A percentile compares a stretch with the other conserved stretches of the same genome.
These are phyloP conservation scores for Columba guinea DNA, from an alignment of 2,797 vertebrate species.

Conservation along the genomic window DNA sequence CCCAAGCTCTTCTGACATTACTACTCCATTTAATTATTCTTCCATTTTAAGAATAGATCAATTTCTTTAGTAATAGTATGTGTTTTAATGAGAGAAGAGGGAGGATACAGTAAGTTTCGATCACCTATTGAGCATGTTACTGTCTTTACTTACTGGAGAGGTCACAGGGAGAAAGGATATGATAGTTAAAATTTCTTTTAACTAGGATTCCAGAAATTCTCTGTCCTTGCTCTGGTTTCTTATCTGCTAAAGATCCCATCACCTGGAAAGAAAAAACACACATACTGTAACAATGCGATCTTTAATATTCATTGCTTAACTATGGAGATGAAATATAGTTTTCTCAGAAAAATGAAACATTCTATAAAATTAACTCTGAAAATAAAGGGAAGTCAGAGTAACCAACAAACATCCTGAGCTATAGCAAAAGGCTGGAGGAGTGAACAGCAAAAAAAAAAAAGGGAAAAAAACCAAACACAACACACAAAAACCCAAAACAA, in stretches of 20 bases:
- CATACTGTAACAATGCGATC: background rate
- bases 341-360: background rate
- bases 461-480: background rate
- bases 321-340: background rate
- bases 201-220: conserved; percentile 95
- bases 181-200: conserved; percentile 97
- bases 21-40: background rate
- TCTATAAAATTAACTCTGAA: background rate
- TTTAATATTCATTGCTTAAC: background rate
- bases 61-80: background rate
- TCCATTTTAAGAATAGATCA: background rate
- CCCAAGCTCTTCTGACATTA: background rate
- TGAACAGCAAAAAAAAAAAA: background rate
- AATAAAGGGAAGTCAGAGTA: background rate
- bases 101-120: background rate
- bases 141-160: conserved; percentile 87
- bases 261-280: conserved; percentile 72
- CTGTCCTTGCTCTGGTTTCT: conserved; percentile 90
- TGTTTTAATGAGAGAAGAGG: background rate
- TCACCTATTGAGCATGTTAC: background rate
- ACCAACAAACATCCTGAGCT: background rate
- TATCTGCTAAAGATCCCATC: conserved; percentile 94
- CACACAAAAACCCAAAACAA: background rate
- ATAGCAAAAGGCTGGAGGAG: background rate
- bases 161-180: conserved; percentile 92